Base-by-base conservation (phyloP, 2,888 invertebrate genomes). In the Drosophila yooni region DNA sequence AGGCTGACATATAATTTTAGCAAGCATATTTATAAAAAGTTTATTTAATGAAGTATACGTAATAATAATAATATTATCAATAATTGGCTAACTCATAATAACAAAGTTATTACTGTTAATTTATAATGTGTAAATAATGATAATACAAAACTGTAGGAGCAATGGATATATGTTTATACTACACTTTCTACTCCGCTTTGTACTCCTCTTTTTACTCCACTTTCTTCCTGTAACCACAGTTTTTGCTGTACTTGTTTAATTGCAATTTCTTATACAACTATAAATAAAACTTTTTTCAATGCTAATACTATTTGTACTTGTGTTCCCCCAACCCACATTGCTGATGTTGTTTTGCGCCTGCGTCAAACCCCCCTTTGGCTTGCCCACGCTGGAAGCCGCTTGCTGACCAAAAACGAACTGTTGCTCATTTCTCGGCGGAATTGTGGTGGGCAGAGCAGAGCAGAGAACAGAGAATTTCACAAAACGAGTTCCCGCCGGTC, bases 361-460 rank as follows among this genome's bases (percentile, higher is more conserved):
- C 88, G 88, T 52, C 43, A 33, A 61, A 46, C 40, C 21, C 33
- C 11, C 25, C 31, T 1, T 33, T 11, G 31, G 27, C 38, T 43
- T 4, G 10, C 31, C 56, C 46, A 56, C 43, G 31, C 78, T 90
- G 88, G 89, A 85, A 57, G 58, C 48, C 59, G 52, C 58, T 50
- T 63, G 61, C 48, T 61, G 61, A 29, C 60, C 52, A 56, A 83
- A 73, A 85, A 87, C 89, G 89, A 85, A 90, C 84, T 85, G 84
- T 85, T 85, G 91, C 84, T 90, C 84, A 69, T 75, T 63, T 68
- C 25, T 48, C 33, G 29, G 21, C 57, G 15, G 15, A 61, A 60
- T 34, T 43, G 38, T 15, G 27, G 21, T 58, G 48, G 25, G 31
- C 18, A 18, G 27, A 27, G 27, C 10, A 27, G 27, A 46, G 46